These are phyloP conservation scores for Macrotrachela quadricornifera DNA, from an alignment of 1,140 invertebrate species.

Conservation along the genomic window DNA sequence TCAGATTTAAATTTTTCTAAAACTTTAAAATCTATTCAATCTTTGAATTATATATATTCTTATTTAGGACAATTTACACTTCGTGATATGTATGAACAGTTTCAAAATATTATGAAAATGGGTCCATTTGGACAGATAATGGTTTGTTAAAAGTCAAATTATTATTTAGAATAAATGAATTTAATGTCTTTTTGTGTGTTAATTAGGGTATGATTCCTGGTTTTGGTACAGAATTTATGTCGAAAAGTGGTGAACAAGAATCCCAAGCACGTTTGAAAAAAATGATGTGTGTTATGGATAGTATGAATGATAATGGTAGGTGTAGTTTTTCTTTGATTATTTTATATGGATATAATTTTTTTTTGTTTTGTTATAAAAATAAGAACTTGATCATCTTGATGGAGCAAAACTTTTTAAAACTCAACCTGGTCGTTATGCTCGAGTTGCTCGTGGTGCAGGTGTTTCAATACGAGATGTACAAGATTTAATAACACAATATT, in stretches of 20 bases:
- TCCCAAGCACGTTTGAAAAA: slow-evolving; percentile 86
- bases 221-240: slow-evolving; percentile 93
- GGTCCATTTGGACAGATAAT: slow-evolving; percentile 98
- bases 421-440: slow-evolving; percentile 54
- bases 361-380: too few relatives aligned
- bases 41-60: too few relatives aligned
- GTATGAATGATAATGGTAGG: slow-evolving; percentile 73
- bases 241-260: slow-evolving; percentile 95
- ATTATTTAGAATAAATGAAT: too few relatives aligned
- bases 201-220: slow-evolving; percentile 76
- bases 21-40: too few relatives aligned
- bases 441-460: slow-evolving; percentile 82
- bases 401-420: slow-evolving; percentile 90
- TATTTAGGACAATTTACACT: slow-evolving; percentile 93
- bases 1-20: too few relatives aligned
- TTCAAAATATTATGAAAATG: slow-evolving; percentile 99
- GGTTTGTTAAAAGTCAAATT: too few relatives aligned
- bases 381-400: slow-evolving; percentile 71
- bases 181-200: too few relatives aligned
- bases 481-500: slow-evolving; percentile 89
- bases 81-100: slow-evolving; percentile 99
- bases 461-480: slow-evolving; percentile 87
- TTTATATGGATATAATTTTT: too few relatives aligned
- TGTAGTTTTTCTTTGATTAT: too few relatives aligned
- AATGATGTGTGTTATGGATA: slow-evolving; percentile 99